Evolutionary conservation across 2,113 vertebrate genomes (phyloP), one percentile per base, ranked within the genome.

Genomic region (Callopanchax toddi): DNA sequence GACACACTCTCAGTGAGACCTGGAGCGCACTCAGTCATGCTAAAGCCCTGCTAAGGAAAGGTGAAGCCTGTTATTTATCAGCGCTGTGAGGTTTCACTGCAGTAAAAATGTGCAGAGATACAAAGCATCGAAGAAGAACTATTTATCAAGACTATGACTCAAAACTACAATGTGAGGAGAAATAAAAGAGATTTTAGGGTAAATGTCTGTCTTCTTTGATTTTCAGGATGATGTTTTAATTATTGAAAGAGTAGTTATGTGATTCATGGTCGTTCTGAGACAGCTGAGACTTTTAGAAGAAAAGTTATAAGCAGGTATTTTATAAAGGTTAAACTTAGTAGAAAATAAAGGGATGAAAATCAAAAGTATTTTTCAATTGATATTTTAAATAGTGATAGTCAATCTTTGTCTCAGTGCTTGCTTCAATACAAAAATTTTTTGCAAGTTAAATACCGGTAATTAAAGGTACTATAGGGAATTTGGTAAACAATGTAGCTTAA

Each of bases 11-110:
- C 80, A 39, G 65, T 78, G 84, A 85, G 85, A 86, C 74, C 36
- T 42, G 81, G 65, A 67, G 82, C 36, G 78, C 82, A 87, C 79
- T 90, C 76, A 71, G 74, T 87, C 88, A 86, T 73, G 67, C 73
- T 76, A 69, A 37, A 86, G 76, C 78, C 74, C 59, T 5, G 52
- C 86, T 37, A 61, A 69, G 73, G 49, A 79, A 86, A 84, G 80
- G 80, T 79, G 77, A 90, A 79, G 70, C 60, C 76, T 68, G 76
- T 85, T 86, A 90, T 89, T 89, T 82, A 85, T 88, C 78, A 79
- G 79, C 71, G 71, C 59, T 25, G 60, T 20, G 81, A 88, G 77
- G 75, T 78, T 84, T 85, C 64, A 66, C 60, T 50, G 67, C 83
- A 80, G 75, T 69, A 83, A 86, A 83, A 89, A 72, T 76, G 58